phyloP scores from a whole-genome alignment of 2,113 vertebrate genomes.

The Mobula birostris region DNA sequence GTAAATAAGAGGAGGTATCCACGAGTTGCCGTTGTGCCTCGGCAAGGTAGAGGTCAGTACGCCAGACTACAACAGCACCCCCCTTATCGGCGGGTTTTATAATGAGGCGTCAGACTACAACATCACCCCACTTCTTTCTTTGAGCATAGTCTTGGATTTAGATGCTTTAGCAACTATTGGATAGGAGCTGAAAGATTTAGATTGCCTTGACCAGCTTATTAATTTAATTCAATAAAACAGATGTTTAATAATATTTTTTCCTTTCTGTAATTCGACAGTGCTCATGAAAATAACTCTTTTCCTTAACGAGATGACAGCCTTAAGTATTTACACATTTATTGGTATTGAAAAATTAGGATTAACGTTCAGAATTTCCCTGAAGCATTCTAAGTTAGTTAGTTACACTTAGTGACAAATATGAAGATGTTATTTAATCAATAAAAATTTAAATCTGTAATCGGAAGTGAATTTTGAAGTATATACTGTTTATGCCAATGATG shows the following conservation, averaged over 20 bases:
- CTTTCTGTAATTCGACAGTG: background rate
- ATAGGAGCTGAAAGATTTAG: background rate
- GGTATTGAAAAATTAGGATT: background rate
- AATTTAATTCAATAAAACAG: background rate
- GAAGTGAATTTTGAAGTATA: background rate
- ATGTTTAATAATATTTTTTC: background rate
- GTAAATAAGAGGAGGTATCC: too few relatives aligned
- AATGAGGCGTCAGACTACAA: too few relatives aligned
- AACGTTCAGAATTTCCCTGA: background rate
- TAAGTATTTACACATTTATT: constrained; percentile 18
- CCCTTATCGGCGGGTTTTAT: too few relatives aligned
- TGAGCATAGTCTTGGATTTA: too few relatives aligned
- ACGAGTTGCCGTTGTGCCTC: too few relatives aligned
- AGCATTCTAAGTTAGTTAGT: background rate
- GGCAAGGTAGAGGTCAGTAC: too few relatives aligned
- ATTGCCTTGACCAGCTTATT: background rate
- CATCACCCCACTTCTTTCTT: too few relatives aligned
- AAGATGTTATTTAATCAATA: background rate
- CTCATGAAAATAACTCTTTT: background rate
- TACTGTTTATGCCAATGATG: background rate
- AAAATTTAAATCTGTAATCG: background rate
- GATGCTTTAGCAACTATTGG: background rate
- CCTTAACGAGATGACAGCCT: background rate
- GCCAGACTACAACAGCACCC: too few relatives aligned
- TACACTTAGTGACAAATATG: background rate